Percentiles rank a stretch among this genome's conserved stretches.
Conservation (phyloP, 2,797 vertebrate genomes). For the Aulostomus chinensis region DNA sequence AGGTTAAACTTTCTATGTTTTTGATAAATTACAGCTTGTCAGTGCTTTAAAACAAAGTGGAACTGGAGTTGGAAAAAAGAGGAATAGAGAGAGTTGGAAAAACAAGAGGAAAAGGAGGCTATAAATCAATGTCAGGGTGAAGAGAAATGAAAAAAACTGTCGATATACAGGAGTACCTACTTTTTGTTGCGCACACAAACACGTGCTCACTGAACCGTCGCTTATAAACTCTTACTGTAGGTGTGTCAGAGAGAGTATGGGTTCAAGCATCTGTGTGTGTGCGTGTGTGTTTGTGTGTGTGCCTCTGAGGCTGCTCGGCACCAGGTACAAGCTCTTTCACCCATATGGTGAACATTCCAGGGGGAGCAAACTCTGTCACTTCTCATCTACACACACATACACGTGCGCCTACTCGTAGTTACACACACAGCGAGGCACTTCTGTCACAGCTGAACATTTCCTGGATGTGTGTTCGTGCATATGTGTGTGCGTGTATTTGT, state of each 20-base stretch:
- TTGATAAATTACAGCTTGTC: not conserved
- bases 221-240: constrained; percentile 30
- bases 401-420: constrained; percentile 13
- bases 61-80: not conserved
- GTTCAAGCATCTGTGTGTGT: constrained; percentile 7
- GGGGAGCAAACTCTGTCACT: constrained; percentile 60
- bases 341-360: constrained; percentile 65
- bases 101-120: not conserved
- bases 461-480: not conserved
- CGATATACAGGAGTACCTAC: too few relatives aligned
- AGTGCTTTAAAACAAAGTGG: not conserved
- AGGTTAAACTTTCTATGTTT: not conserved
- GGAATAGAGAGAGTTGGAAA: not conserved
- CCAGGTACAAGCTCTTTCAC: constrained; percentile 60
- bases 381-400: constrained; percentile 33
- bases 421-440: constrained; percentile 12
- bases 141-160: not conserved
- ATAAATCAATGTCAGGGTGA: not conserved
- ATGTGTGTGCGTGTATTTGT: constrained; percentile 2
- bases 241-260: constrained; percentile 16
- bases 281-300: constrained; percentile 5
- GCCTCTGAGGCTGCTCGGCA: constrained; percentile 40
- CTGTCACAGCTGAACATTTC: constrained; percentile 30
- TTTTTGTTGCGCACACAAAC: not conserved
- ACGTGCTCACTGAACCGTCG: constrained; percentile 20